Evolutionary conservation across 1,140 invertebrate genomes (phyloP), one percentile per base, ranked within the genome.

Genomic region (Leptinotarsa texana): DNA sequence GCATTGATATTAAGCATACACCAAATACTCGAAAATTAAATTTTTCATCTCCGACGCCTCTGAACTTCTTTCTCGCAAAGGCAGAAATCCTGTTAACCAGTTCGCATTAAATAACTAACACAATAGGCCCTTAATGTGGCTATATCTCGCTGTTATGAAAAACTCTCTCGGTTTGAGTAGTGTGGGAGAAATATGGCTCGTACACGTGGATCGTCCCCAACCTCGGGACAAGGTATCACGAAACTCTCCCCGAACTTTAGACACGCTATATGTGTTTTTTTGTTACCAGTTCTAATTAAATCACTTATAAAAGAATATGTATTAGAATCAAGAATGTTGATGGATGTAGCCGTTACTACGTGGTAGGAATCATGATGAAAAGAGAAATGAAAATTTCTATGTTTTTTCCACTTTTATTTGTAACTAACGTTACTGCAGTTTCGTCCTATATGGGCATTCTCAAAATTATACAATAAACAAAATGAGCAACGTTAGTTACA

Each of bases 141-240:
- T 71, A 71, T 70, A 70, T 71, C 69, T 21, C 21, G 69, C 69
- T 71, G 57, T 71, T 71, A 71, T 62, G 69, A 24, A 62, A 71
- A 71, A 57, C 51, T 57, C 24, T 57, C 24, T 2, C 51, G 69
- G 5, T 71, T 71, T 71, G 69, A 71, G 51, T 62, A 61, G 69
- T 71, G 69, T 71, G 69, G 48, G 69, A 71, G 69, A 71, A 71
- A 71, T 62, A 71, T 71, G 27, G 61, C 27, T 17, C 51, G 22
- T 67, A 67, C 65, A 67, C 42, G 22, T 67, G 65, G 24, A 67
- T 42, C 65, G 42, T 67, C 17, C 42, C 27, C 65, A 27, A 24
- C 63, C 17, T 42, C 24, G 27, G 27, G 27, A 24, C 17, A 67
- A 17, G 24, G 15, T 67, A 67, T 22, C 65, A 67, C 65, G 65